Evolutionary conservation across 2,888 invertebrate species (phyloP).

Genomic region (Drosophila mettleri): DNA sequence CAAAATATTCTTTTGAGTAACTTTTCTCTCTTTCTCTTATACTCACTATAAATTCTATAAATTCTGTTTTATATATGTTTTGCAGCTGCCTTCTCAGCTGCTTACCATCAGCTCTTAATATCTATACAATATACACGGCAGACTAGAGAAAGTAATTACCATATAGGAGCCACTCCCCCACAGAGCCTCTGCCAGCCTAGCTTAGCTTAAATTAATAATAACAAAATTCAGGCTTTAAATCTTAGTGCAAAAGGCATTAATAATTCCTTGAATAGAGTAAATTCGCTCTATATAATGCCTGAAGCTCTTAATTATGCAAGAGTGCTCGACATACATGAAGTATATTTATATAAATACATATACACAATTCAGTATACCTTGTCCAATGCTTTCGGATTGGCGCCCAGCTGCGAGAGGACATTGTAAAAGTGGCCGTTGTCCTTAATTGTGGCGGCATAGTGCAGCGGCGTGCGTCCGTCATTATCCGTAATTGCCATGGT

Average conservation of each 20-base stretch:
- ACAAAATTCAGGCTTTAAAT: too few relatives aligned
- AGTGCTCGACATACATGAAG: not conserved
- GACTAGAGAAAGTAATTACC: too few relatives aligned
- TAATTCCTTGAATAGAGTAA: not conserved
- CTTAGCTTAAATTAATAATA: too few relatives aligned
- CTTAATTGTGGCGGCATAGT: constrained; percentile 93
- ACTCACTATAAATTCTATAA: not conserved
- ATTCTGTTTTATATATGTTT: not conserved
- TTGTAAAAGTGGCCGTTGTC: constrained; percentile 96
- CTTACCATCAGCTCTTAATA: not conserved
- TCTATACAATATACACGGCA: too few relatives aligned
- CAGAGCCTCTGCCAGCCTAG: not conserved
- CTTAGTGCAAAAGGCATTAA: too few relatives aligned
- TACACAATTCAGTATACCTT: constrained; percentile 89
- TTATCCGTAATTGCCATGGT: constrained; percentile 92
- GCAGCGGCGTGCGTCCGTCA: constrained; percentile 93
- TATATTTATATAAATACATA: not conserved
- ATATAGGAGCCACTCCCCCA: too few relatives aligned
- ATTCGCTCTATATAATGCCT: not conserved
- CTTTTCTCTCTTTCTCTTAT: not conserved
- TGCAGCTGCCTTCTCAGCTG: not conserved
- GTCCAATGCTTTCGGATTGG: constrained; percentile 92
- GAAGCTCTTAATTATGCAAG: constrained; percentile 32
- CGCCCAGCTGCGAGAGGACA: constrained; percentile 93
- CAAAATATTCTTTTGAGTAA: not conserved